Evolutionary conservation across 2,113 vertebrate genomes (phyloP), one percentile per base, ranked within the genome.

Genomic region (Dromaius novaehollandiae): DNA sequence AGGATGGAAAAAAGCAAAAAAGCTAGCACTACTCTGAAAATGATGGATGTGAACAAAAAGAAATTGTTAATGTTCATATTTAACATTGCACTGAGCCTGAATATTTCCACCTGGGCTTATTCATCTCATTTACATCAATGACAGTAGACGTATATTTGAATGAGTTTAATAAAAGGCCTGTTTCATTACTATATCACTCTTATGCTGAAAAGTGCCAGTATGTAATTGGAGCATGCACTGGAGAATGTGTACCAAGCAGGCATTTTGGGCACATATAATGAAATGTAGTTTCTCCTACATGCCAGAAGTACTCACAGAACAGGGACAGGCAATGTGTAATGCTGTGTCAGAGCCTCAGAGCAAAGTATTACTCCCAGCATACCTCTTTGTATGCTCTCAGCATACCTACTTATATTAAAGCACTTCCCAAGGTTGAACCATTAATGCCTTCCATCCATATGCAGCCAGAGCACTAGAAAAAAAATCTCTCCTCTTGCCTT

Each of bases 21-120:
- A 89, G 30, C 4, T 4, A 69, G 3, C 11, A 73, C 7, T 61
- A 38, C 10, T 76, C 51, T 88, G 68, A 95, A 96, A 77, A 81
- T 82, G 20, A 95, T 81, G n/a, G 30, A 82, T 91, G 61, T 74
- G 69, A 89, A 84, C 30, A 86, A 86, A 94, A 10, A 69, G 9
- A 93, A 76, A 50, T 44, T 86, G 85, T 93, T 95, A 68, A 76
- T 78, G 48, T 82, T 94, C 65, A 24, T 71, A 63, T 90, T 94
- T 73, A 93, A 73, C 25, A 69, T 69, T 66, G 38, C 46, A 87
- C 38, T 66, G 73, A 95, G 42, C 8, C 46, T 91, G 73, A 83
- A 53, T 73, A 86, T 81, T 94, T 95, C 34, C 75, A 69, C 53
- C 32, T 86, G 25, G 18, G 10, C 2, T 88, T 82, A 93, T 65